Evolutionary conservation across 1,140 invertebrate species (phyloP), one percentile per base, ranked within the genome.

Genomic region (Drosophila lowei): DNA sequence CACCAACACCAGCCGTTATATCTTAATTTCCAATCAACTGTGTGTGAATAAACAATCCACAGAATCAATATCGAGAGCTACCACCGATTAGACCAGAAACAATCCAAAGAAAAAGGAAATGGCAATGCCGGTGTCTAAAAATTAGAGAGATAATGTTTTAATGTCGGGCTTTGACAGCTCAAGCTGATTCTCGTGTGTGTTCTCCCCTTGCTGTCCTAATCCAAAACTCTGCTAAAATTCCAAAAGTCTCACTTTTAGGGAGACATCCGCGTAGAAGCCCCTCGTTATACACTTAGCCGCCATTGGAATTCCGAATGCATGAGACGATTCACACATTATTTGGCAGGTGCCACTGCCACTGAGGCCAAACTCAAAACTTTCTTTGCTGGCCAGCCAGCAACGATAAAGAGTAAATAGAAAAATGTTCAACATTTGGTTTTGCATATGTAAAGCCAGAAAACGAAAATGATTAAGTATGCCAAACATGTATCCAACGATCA

Each of bases 361-460:
- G 54, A 63, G 28, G 53, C 43, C 16, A 44, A 83, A 57, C 62
- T 64, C n/a, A 62, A 81, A 88, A 86, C 81, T 86, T 86, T 86
- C 81, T 86, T 86, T 50, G 25, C 47, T 43, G 42, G 42, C 16
- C 57, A 53, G 34, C 8, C 46, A 49, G 30, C 57, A 55, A 9
- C 63, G 41, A 6, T 34, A 53, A 62, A 38, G 4, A 38, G 34
- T 75, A 83, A 74, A 66, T 59, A 60, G 47, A 44, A 52, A 81
- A 77, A 74, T 86, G 71, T 77, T 62, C 80, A 77, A 72, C 13
- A 76, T 61, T 38, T 63, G 57, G 62, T 60, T 78, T 72, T 78
- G 68, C 58, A 64, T 64, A 58, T 53, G 53, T 67, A 48, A 78
- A 73, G 18, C 61, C 57, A 71, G 50, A 70, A 73, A 74, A 61